phyloP scores from a whole-genome alignment of 2,113 vertebrate genomes.

The Silurus meridionalis region DNA sequence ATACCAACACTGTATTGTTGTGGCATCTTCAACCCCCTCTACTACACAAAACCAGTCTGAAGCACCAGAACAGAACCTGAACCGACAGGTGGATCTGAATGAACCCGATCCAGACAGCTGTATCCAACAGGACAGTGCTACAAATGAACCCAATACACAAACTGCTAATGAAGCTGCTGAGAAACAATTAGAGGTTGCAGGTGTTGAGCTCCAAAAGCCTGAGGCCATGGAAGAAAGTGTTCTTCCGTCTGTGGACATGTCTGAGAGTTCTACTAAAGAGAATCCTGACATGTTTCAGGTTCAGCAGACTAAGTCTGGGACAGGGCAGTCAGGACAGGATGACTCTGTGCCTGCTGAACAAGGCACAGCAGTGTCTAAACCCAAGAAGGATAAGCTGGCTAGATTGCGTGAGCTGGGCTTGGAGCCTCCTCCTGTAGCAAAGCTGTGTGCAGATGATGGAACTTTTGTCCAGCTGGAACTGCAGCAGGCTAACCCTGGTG shows the following conservation, averaged over 20 bases:
- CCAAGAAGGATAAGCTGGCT: constrained; percentile 78
- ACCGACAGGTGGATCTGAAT: constrained; percentile 41
- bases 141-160: neutral
- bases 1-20: constrained; percentile 74
- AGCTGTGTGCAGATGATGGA: constrained; percentile 77
- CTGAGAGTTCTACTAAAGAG: neutral
- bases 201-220: neutral
- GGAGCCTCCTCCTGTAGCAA: constrained; percentile 83
- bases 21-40: constrained; percentile 54
- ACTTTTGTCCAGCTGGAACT: constrained; percentile 86
- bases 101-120: constrained; percentile 50
- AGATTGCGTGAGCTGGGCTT: constrained; percentile 85
- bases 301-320: constrained; percentile 15
- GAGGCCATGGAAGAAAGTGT: neutral
- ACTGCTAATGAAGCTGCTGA: constrained; percentile 27
- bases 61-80: constrained; percentile 49
- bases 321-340: constrained; percentile 26
- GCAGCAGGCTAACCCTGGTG: constrained; percentile 81
- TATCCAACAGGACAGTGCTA: constrained; percentile 50
- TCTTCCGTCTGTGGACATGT: neutral
- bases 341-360: constrained; percentile 12
- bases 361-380: constrained; percentile 58
- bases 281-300: neutral
- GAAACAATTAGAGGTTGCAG: constrained; percentile 26
- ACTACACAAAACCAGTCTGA: constrained; percentile 41